A percentile compares a stretch with the other conserved stretches of the same genome.
These are phyloP conservation scores for Heterohyrax brucei DNA, from an alignment of 2,797 vertebrate species.

Conservation along the genomic window DNA sequence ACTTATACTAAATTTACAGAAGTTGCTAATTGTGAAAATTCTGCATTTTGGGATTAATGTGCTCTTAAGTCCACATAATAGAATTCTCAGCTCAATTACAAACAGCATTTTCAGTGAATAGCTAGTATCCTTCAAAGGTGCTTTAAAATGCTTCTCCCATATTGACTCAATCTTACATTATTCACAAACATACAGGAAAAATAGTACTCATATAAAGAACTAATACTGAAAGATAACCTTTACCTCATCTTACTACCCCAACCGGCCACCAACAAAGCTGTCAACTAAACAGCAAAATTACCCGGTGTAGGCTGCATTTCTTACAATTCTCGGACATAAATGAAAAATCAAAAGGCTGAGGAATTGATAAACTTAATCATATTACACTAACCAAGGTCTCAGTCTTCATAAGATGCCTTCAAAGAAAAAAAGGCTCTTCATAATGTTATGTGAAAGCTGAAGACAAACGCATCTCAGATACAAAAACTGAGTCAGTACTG, in stretches of 20 bases:
- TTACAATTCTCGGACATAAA: background rate
- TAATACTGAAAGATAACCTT: slow-evolving; percentile 23
- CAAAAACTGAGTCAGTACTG: slow-evolving; percentile 29
- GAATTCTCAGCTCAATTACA: slow-evolving; percentile 17
- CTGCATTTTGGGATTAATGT: slow-evolving; percentile 14
- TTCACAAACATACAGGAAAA: background rate
- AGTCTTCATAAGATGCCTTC: background rate
- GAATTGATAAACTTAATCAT: background rate
- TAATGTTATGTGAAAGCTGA: background rate
- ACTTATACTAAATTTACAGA: background rate
- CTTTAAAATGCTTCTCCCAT: slow-evolving; percentile 14
- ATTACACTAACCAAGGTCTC: background rate
- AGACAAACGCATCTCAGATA: background rate
- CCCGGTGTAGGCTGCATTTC: background rate
- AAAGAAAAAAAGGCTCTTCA: background rate
- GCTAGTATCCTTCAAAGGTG: background rate
- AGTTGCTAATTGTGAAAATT: slow-evolving; percentile 4
- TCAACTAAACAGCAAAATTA: slow-evolving; percentile 15
- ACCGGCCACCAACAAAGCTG: slow-evolving; percentile 15
- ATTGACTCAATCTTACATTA: slow-evolving; percentile 29
- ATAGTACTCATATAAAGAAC: slow-evolving; percentile 3
- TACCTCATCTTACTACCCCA: background rate
- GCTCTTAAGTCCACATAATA: slow-evolving; percentile 48
- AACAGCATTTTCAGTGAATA: slow-evolving; percentile 32
- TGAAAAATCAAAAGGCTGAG: slow-evolving; percentile 23